Evolutionary conservation across 2,888 invertebrate species (phyloP).

Genomic region (Nineta flava): DNA sequence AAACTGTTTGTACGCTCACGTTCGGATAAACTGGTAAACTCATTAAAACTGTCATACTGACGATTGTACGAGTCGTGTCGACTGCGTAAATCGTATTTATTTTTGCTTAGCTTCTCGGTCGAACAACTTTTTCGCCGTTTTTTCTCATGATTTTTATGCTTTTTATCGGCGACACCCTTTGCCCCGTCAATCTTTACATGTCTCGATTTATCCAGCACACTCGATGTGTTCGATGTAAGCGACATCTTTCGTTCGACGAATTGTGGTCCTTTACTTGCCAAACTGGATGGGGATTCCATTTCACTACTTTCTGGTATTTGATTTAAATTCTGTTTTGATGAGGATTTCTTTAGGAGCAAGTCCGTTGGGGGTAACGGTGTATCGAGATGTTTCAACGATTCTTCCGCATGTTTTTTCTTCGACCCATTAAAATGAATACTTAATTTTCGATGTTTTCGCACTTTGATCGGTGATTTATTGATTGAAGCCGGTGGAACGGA

Average conservation of each 20-base stretch:
- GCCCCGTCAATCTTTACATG: slow-evolving; percentile 24
- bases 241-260: slow-evolving; percentile 9
- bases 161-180: slow-evolving; percentile 17
- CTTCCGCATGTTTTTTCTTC: slow-evolving; percentile 13
- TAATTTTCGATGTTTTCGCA: slow-evolving; percentile 19
- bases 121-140: slow-evolving; percentile 17
- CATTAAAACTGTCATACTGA: slow-evolving; percentile 20
- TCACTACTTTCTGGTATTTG: slow-evolving; percentile 18
- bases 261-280: slow-evolving; percentile 15
- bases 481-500: neutral
- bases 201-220: slow-evolving; percentile 13
- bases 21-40: slow-evolving; percentile 32
- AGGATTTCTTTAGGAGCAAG: slow-evolving; percentile 25
- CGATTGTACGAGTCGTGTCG: slow-evolving; percentile 11
- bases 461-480: slow-evolving; percentile 8
- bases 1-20: slow-evolving; percentile 49
- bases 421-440: slow-evolving; percentile 29
- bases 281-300: slow-evolving; percentile 21
- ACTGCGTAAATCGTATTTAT: neutral
- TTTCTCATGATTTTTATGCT: slow-evolving; percentile 26
- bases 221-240: slow-evolving; percentile 7
- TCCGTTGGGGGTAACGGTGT: slow-evolving; percentile 33
- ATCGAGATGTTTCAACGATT: slow-evolving; percentile 10
- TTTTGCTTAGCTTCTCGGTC: slow-evolving; percentile 11
- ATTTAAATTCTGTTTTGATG: slow-evolving; percentile 24